phyloP scores from a whole-genome alignment of 2,113 vertebrate genomes.

The Uropsilus gracilis region DNA sequence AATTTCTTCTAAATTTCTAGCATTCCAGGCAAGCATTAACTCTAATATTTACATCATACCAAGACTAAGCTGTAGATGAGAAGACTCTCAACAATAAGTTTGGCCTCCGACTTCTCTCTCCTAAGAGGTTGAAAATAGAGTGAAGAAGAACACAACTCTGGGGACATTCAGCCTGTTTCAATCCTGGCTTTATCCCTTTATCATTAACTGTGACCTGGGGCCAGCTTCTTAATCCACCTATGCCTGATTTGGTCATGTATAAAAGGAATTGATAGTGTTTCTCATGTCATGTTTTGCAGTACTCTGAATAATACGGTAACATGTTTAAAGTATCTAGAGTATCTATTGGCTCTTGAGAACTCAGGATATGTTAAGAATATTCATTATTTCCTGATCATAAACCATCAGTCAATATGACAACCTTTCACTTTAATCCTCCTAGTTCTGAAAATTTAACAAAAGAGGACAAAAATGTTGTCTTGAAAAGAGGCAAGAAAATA shows the following conservation, averaged over 20 bases:
- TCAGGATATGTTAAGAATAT: too few relatives aligned
- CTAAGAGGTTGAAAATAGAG: too few relatives aligned
- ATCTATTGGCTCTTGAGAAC: not conserved
- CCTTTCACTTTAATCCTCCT: not conserved
- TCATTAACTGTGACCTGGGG: not conserved
- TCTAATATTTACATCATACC: not conserved
- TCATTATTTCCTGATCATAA: not conserved
- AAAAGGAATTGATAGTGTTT: not conserved
- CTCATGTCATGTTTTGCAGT: not conserved
- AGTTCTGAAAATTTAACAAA: not conserved
- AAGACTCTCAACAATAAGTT: not conserved
- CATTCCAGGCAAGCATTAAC: not conserved
- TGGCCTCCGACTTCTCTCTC: not conserved
- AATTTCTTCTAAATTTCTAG: not conserved
- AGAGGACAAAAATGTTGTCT: not conserved
- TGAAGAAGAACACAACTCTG: too few relatives aligned
- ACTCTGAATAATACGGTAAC: not conserved
- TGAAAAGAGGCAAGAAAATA: not conserved
- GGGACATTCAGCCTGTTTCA: not conserved
- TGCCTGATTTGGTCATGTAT: not conserved
- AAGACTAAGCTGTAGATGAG: not conserved
- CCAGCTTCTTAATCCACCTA: not conserved
- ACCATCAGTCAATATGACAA: not conserved
- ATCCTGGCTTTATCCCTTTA: not conserved
- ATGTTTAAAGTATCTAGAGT: not conserved